These are phyloP conservation scores for Ormyrus thymus DNA, from an alignment of 2,888 invertebrate genomes.

Conservation along the genomic window DNA sequence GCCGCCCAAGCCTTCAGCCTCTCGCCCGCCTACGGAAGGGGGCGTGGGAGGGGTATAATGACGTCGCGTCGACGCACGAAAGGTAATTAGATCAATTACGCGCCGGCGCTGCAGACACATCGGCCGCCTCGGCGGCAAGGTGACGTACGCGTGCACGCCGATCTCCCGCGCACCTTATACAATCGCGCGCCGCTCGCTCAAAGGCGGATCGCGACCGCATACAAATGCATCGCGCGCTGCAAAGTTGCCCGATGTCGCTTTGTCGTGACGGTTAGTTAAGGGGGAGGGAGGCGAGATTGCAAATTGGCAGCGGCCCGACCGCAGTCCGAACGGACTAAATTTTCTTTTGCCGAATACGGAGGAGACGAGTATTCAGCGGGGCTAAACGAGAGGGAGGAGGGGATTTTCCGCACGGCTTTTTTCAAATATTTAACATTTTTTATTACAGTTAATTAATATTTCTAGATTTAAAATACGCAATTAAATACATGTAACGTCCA, in stretches of 20 bases:
- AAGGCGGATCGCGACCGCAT: slow-evolving; percentile 60
- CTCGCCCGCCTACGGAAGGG: too few species aligned
- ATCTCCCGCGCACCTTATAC: slow-evolving; percentile 44
- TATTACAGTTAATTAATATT: too few species aligned
- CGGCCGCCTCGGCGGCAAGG: slow-evolving; percentile 58
- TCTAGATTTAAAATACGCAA: too few species aligned
- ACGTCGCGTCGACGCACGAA: slow-evolving; percentile 54
- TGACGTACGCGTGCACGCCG: slow-evolving; percentile 39
- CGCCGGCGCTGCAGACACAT: slow-evolving; percentile 59
- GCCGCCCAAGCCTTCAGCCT: too few species aligned
- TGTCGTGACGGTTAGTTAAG: slow-evolving; percentile 51
- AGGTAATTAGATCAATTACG: slow-evolving; percentile 65
- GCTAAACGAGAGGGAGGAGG: too few species aligned
- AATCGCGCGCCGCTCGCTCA: slow-evolving; percentile 44
- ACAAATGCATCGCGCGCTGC: slow-evolving; percentile 54
- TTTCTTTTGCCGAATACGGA: too few species aligned
- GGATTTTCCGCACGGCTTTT: too few species aligned
- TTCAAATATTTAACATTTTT: too few species aligned
- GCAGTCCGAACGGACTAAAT: too few species aligned
- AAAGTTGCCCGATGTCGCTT: slow-evolving; percentile 62
- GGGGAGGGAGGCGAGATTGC: neutral
- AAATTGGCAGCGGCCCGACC: too few species aligned
- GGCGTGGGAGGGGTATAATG: slow-evolving; percentile 42
- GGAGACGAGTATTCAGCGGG: too few species aligned
- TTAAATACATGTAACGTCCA: too few species aligned